Evolutionary conservation across 1,140 invertebrate species (phyloP), one percentile per base, ranked within the genome.

Genomic region (Penaeus vannamei): DNA sequence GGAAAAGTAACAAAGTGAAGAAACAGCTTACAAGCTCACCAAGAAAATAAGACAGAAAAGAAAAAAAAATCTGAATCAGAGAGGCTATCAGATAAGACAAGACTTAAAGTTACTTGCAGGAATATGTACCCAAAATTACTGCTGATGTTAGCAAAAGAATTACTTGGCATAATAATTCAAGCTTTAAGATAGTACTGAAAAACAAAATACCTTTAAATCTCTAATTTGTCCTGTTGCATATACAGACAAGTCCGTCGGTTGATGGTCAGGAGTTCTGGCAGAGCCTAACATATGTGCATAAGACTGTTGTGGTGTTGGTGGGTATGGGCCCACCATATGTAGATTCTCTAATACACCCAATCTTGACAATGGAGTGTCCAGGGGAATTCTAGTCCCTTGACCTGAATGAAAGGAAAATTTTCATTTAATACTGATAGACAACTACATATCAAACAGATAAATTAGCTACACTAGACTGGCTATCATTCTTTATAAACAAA

Each of bases 201-300:
- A 82, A 66, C 19, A 19, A 46, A 60, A 59, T 89, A 89, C 87
- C 81, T 89, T 89, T 76, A 89, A 62, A 64, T 89, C 87, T 80
- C 82, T 84, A 23, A 89, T 77, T n/a, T 84, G 87, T 85, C 82
- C 81, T 61, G 82, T 79, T 2, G 87, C 46, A 59, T 89, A 89
- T 19, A 86, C 61, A 32, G 89, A 90, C 19, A 90, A 61, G n/a
- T 90, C 89, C 4, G 89, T 90, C 29, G 89, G 89, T 69, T 90
- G 89, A 20, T 86, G 79, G 29, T 90, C 84, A 5, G 84, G n/a
- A 26, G 84, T 26, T 22, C 85, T 79, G 32, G 85, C 61, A n/a
- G 85, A 83, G 23, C 89, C 81, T 80, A 90, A 79, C 81, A 90
- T 86, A 60, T 90, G 89, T 53, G 84, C 89, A 90, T 90, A 90